Percentiles rank a stretch among this genome's conserved stretches.
Conservation (phyloP, 1,140 invertebrate species). For the Lucilia cuprina region DNA sequence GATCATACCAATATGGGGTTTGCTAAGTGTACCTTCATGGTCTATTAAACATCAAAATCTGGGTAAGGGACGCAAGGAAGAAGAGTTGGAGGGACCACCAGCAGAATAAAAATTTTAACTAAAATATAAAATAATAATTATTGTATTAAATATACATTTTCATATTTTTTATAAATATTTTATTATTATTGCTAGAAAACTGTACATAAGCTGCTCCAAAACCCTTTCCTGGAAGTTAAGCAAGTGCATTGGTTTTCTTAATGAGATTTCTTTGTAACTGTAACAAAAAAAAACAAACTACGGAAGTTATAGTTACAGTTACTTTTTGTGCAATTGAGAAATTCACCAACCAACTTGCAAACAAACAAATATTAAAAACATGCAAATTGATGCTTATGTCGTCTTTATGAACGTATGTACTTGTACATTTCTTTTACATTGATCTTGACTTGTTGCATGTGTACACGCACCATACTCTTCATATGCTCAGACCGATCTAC, state of each 20-base stretch:
- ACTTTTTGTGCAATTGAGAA: neutral
- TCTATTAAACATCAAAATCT: conserved; percentile 43
- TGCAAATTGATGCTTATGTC: conserved; percentile 1
- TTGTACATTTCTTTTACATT: neutral
- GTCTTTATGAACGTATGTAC: neutral
- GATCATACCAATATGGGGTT: conserved; percentile 46
- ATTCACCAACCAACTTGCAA: neutral
- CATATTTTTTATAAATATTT: too few species aligned
- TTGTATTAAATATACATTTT: neutral
- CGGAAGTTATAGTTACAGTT: neutral
- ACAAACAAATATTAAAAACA: neutral
- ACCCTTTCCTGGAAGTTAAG: neutral
- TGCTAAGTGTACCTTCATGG: conserved; percentile 44
- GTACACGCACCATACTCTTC: neutral
- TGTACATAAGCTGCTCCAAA: neutral
- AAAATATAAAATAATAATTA: neutral
- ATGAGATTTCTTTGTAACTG: neutral
- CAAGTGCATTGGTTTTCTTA: neutral
- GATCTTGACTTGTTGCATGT: neutral
- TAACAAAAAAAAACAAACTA: neutral
- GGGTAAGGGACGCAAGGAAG: neutral
- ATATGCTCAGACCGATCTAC: neutral
- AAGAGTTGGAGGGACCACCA: neutral
- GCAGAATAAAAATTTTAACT: neutral
- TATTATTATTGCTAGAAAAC: neutral